Base-by-base conservation (phyloP, 2,797 vertebrate genomes). In the Lemur catta region DNA sequence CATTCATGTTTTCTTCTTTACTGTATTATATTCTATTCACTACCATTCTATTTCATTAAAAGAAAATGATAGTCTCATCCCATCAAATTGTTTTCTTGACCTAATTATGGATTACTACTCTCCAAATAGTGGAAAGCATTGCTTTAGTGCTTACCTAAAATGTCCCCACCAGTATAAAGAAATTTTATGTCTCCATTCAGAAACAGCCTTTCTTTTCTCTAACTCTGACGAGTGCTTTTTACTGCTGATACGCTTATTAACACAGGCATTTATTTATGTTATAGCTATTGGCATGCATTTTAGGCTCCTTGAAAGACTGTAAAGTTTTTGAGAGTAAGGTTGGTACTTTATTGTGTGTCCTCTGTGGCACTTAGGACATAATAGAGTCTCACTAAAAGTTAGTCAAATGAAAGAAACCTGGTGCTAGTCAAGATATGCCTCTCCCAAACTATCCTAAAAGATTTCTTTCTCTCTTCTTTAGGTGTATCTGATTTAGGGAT, bases 381-480 rank as follows among this genome's bases (percentile, higher is more conserved):
- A 18, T 10, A 50, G 4, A 30, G 10, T 92, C 55, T 87, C 55
- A 67, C 6, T n/a, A 79, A 30, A 59, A 55, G 17, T 89, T 75
- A 94, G 50, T 38, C 57, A 72, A 85, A 76, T 43, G 79, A 86
- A 80, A 79, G 30, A 94, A 95, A 75, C 17, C 71, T 82, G 20
- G 4, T 48, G 61, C 82, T 78, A 89, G 50, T 94, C 48, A 79
- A 78, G 14, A 86, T 48, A 50, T 13, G 14, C 14, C 3, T 93
- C 18, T 79, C 35, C 4, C 20, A 65, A 50, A 78, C 59, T 86
- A 75, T 38, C 14, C 17, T 59, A 55, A 67, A 59, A 81, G 11
- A 88, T 63, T 72, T 91, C 46, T 76, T 61, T 7, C 33, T 72
- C 35, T 89, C 33, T 84, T 65, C 50, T 82, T 79, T 67, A 79